Percentiles rank a stretch among this genome's conserved stretches.
phyloP scores from a whole-genome alignment of 2,113 vertebrate genomes.

The Hyaena hyaena region DNA sequence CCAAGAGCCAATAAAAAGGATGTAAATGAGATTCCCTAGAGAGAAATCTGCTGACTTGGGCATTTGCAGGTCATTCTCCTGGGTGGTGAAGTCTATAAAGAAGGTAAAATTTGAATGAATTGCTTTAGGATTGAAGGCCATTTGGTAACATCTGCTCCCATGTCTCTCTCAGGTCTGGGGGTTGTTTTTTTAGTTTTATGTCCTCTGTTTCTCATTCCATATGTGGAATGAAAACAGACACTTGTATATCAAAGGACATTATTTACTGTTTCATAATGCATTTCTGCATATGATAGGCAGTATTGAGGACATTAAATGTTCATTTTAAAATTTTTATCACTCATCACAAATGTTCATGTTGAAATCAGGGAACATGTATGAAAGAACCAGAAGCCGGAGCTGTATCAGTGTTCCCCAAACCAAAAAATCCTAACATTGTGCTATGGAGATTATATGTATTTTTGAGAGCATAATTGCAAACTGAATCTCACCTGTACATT shows the following conservation, averaged over 20 bases:
- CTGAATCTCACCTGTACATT: not conserved
- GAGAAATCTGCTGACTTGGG: not conserved
- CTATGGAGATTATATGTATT: not conserved
- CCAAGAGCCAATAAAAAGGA: slow-evolving; percentile 47
- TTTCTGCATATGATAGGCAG: not conserved
- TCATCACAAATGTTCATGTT: not conserved
- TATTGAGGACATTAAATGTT: not conserved
- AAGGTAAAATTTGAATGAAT: slow-evolving; percentile 1
- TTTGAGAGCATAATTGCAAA: not conserved
- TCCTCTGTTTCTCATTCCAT: slow-evolving; percentile 25
- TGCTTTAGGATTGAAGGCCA: not conserved
- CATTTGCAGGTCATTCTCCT: slow-evolving; percentile 32
- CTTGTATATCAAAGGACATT: not conserved
- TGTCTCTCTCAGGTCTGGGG: not conserved
- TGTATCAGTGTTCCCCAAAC: not conserved
- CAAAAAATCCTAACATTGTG: not conserved
- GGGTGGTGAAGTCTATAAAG: not conserved
- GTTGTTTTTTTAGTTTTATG: not conserved
- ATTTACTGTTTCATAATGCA: slow-evolving; percentile 16
- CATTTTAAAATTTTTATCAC: slow-evolving; percentile 1
- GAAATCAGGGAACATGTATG: not conserved
- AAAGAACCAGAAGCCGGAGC: not conserved
- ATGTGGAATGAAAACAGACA: slow-evolving; percentile 33
- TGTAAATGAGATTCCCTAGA: slow-evolving; percentile 22
- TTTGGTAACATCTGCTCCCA: not conserved